Conservation (phyloP, 2,113 vertebrate species). For the Bettongia penicillata region DNA sequence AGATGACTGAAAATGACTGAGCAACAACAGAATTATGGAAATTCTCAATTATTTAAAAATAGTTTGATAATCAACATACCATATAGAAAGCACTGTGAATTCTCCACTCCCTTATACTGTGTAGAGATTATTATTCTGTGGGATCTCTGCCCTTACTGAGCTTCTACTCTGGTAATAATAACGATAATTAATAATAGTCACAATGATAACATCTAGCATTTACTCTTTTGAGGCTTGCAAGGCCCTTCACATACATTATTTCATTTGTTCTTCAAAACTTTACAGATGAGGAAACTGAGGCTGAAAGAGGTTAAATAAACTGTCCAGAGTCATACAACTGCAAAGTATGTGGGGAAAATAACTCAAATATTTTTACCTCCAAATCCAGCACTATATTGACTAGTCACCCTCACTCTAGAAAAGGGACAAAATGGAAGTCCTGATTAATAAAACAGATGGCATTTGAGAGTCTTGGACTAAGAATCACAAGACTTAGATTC, state of each 20-base stretch:
- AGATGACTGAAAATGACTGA: not conserved
- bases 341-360: not conserved
- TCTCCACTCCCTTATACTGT: not conserved
- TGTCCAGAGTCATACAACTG: not conserved
- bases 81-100: not conserved
- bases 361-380: not conserved
- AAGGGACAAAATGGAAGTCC: not conserved
- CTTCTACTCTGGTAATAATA: not conserved
- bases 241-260: no score
- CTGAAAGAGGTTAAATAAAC: not conserved
- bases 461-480: not conserved
- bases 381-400: not conserved
- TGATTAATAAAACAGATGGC: not conserved
- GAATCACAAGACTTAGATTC: not conserved
- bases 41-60: not conserved
- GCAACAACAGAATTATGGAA: not conserved
- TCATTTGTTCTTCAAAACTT: not conserved
- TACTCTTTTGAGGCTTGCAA: not conserved
- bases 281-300: not conserved
- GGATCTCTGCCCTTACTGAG: not conserved
- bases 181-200: not conserved
- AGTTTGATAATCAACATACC: not conserved
- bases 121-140: not conserved
- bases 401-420: not conserved
- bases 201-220: not conserved